phyloP scores from a whole-genome alignment of 1,140 invertebrate species.

The Cydia pomonella region DNA sequence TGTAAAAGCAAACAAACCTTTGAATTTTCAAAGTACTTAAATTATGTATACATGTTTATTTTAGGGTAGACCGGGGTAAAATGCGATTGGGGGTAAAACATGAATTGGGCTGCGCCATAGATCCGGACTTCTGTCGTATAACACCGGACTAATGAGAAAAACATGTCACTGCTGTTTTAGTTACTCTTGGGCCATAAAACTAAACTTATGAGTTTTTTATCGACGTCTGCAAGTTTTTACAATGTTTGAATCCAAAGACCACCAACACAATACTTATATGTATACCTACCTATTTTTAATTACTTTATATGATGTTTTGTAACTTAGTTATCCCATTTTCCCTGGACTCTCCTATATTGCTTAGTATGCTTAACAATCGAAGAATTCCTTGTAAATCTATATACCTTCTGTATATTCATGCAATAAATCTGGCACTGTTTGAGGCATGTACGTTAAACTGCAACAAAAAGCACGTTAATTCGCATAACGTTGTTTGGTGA shows the following conservation, averaged over 20 bases:
- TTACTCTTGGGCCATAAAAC: too few species aligned
- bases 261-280: too few species aligned
- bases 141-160: too few species aligned
- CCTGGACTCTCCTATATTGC: neutral
- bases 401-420: neutral
- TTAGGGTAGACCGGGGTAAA: neutral
- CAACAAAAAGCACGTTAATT: neutral
- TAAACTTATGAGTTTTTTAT: too few species aligned
- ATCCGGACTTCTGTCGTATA: too few species aligned
- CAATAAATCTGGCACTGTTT: conserved; percentile 8
- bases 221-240: too few species aligned
- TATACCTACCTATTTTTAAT: too few species aligned
- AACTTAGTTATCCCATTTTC: neutral
- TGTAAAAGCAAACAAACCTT: neutral
- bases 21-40: neutral
- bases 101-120: neutral
- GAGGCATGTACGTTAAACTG: conserved; percentile 10
- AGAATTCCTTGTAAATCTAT: neutral
- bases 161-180: too few species aligned
- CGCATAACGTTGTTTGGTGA: neutral
- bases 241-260: too few species aligned
- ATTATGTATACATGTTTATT: neutral
- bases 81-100: neutral
- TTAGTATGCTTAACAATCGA: neutral
- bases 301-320: neutral